phyloP scores from a whole-genome alignment of 2,888 invertebrate genomes.

The Tribolium freemani region DNA sequence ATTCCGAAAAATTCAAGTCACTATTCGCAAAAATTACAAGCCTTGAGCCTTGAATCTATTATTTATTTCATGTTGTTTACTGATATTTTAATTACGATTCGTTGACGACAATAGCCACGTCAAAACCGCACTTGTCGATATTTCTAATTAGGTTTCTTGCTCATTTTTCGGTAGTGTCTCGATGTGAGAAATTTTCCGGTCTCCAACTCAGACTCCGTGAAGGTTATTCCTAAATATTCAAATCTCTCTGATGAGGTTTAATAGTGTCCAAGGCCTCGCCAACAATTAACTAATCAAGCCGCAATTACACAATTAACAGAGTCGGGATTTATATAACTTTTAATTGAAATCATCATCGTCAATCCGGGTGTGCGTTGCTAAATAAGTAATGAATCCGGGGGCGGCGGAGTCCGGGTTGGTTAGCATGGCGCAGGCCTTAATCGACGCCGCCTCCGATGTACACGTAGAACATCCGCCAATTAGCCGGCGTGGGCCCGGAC shows the following conservation, averaged over 20 bases:
- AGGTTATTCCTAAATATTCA: slow-evolving; percentile 39
- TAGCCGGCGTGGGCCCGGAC: slow-evolving; percentile 62
- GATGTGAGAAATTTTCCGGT: slow-evolving; percentile 23
- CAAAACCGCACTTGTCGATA: slow-evolving; percentile 6
- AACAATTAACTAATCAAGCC: slow-evolving; percentile 46
- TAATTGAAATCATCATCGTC: slow-evolving; percentile 5
- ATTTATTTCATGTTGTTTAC: slow-evolving; percentile 29
- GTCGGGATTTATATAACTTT: neutral
- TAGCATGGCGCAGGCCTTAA: slow-evolving; percentile 64
- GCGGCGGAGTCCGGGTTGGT: slow-evolving; percentile 65
- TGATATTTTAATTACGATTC: slow-evolving; percentile 14
- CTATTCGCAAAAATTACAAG: too few species aligned
- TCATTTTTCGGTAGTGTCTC: slow-evolving; percentile 17
- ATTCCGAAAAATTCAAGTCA: too few species aligned
- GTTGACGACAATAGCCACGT: slow-evolving; percentile 27
- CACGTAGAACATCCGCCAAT: slow-evolving; percentile 68
- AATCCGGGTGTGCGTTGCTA: slow-evolving; percentile 29
- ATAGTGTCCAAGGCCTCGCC: slow-evolving; percentile 37
- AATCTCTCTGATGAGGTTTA: slow-evolving; percentile 43
- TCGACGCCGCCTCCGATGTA: slow-evolving; percentile 66
- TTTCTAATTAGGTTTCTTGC: slow-evolving; percentile 2
- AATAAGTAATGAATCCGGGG: slow-evolving; percentile 42
- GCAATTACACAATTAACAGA: slow-evolving; percentile 32
- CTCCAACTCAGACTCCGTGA: slow-evolving; percentile 27
- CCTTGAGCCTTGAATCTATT: slow-evolving; percentile 16